Evolutionary conservation across 1,140 invertebrate genomes (phyloP), one percentile per base, ranked within the genome.

Genomic region (Zaprionus capensis): DNA sequence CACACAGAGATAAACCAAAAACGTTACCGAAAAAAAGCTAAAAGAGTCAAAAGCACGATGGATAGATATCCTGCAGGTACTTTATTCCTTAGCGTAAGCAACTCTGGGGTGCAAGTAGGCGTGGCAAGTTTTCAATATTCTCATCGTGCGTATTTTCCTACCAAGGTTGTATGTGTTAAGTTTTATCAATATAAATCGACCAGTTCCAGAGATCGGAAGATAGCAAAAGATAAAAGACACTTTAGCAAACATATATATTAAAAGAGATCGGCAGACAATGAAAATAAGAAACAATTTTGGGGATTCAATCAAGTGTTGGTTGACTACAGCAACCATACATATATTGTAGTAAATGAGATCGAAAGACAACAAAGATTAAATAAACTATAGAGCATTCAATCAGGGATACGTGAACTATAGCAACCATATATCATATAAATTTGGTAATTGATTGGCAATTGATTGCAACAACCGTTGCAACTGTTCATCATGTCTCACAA

Each of bases 1-100:
- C 17, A 15, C 38, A 15, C 38, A 15, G 31, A 11, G 20, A 61
- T 28, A 53, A 69, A 51, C 28, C 31, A 56, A 49, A 57, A n/a
- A 15, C 38, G 9, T 34, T 11, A 58, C 9, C 6, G 36, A 38
- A 41, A 28, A 9, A 28, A 9, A 20, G 17, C 26, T 1, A 28
- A 31, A 17, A 7, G 2, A 3, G 31, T 34, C 26, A 9, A 7
- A 56, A n/a, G 14, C 5, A 7, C 41, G n/a, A 31, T 24, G 12
- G 12, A 1, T 2, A 31, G 26, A 31, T 62, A 31, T 38, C 6
- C 58, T 11, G 2, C 4, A 11, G 31, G 5, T 58, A 34, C 9
- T 11, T 3, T 34, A 34, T 34, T 34, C 31, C 3, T 31, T 11
- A 11, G 31, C 6, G 1, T 9, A 7, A 28, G 26, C 0, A 4